Evolutionary conservation across 2,797 vertebrate genomes (phyloP).

Genomic region (Sternotherus odoratus): DNA sequence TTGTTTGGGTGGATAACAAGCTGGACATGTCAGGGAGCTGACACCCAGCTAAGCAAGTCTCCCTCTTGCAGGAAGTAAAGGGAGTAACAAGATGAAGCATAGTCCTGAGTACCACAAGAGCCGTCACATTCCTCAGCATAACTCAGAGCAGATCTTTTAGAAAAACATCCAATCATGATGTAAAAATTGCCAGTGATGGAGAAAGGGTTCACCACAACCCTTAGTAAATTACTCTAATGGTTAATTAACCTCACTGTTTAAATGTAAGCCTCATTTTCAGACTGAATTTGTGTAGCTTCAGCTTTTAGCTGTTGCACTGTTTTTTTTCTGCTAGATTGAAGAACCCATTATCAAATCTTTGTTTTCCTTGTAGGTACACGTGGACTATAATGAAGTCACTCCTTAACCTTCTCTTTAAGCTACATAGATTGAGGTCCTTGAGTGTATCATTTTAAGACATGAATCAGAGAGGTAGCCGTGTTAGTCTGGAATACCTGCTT

Average conservation of each 20-base stretch:
- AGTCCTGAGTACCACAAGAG: background rate
- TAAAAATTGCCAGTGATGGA: background rate
- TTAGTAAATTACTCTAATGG: background rate
- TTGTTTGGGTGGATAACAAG: too few species aligned
- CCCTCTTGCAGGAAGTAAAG: too few species aligned
- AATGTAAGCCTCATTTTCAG: background rate
- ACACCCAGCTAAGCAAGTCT: background rate
- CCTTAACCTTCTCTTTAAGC: too few species aligned
- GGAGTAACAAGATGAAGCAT: too few species aligned
- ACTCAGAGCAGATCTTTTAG: background rate
- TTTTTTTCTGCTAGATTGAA: background rate
- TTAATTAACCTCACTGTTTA: too few species aligned
- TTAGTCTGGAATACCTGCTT: too few species aligned
- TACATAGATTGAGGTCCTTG: too few species aligned
- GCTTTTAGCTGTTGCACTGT: background rate
- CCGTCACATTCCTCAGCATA: background rate
- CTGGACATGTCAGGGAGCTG: too few species aligned
- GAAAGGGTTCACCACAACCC: background rate
- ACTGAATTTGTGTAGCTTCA: background rate
- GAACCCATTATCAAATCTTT: background rate
- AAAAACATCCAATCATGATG: background rate
- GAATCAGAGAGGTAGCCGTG: too few species aligned
- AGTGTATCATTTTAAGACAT: too few species aligned
- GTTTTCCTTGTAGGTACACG: background rate
- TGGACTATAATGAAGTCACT: too few species aligned